Evolutionary conservation across 2,888 invertebrate species (phyloP), one percentile per base, ranked within the genome.

Genomic region (Harpalus rubripes): DNA sequence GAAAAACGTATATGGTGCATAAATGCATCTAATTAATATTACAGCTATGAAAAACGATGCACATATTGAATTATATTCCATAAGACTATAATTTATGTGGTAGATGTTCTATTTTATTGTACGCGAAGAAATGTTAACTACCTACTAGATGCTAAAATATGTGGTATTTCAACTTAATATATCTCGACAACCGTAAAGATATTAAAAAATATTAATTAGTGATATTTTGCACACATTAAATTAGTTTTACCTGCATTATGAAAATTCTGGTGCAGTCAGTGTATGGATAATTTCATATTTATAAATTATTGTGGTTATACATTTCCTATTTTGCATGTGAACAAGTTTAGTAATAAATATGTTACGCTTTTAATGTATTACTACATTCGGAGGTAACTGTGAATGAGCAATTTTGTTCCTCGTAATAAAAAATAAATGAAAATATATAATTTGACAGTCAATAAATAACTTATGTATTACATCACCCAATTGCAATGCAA

Each of bases 391-490:
- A 52, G 44, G 10, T 52, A 52, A 52, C 44, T 12, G 5, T 32
- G 32, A 32, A 32, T 32, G n/a, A 15, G 59, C 5, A 59, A 59
- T 59, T 59, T 16, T 59, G 0, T 56, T n/a, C 32, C 18, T 59
- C 15, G 16, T 59, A 65, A 65, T 65, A 68, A 39, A 68, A 68
- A 68, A n/a, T 0, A 32, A 32, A 39, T 68, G 44, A 52, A 52
- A 15, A 68, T 22, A 32, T 6, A 32, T 39, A 15, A 68, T 39
- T 65, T 32, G 44, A 72, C 72, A 72, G 16, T 44, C 44, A 16
- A 74, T 74, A 74, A 44, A 44, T 74, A 10, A 44, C 10, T 74
- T 74, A 52, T 74, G 52, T 65, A 68, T 68, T 68, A 10, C 72
- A 44, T 74, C 16, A 74, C 12, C 16, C 8, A 41, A 74, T 44